Percentiles rank a stretch among this genome's conserved stretches.
Conservation (phyloP, 2,797 vertebrate species). For the Dermochelys coriacea region DNA sequence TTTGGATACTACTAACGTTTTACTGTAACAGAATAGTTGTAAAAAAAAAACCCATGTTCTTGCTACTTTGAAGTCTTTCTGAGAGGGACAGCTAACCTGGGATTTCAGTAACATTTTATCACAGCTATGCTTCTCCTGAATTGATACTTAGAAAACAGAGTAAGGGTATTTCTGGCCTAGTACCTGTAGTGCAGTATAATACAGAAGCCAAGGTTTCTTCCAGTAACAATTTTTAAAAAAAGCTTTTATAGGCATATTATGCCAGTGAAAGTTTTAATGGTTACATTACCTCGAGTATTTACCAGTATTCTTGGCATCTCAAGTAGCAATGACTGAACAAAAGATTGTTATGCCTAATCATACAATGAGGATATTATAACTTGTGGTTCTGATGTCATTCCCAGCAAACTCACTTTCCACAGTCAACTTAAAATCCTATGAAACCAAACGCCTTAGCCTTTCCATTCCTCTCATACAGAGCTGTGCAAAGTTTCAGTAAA, state of each 20-base stretch:
- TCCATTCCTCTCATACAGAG: not conserved
- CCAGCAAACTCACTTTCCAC: constrained; percentile 25
- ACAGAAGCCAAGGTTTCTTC: not conserved
- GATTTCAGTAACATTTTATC: not conserved
- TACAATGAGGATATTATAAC: constrained; percentile 36
- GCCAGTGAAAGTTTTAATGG: not conserved
- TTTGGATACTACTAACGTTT: not conserved
- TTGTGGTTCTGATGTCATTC: constrained; percentile 54
- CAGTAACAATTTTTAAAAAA: not conserved
- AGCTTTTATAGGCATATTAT: not conserved
- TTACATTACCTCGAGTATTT: rapidly evolving
- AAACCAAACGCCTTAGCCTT: not conserved
- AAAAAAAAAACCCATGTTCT: not conserved
- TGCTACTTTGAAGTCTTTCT: not conserved
- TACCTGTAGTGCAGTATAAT: not conserved
- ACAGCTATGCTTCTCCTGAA: not conserved
- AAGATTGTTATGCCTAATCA: not conserved
- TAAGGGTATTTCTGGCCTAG: not conserved
- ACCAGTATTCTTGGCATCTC: not conserved
- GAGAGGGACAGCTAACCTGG: not conserved
- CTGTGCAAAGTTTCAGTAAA: not conserved
- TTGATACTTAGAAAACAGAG: not conserved
- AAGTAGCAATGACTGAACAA: not conserved
- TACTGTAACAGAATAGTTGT: rapidly evolving
- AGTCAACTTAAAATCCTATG: not conserved